phyloP scores from a whole-genome alignment of 2,888 invertebrate species.

The Orthosia gracilis region DNA sequence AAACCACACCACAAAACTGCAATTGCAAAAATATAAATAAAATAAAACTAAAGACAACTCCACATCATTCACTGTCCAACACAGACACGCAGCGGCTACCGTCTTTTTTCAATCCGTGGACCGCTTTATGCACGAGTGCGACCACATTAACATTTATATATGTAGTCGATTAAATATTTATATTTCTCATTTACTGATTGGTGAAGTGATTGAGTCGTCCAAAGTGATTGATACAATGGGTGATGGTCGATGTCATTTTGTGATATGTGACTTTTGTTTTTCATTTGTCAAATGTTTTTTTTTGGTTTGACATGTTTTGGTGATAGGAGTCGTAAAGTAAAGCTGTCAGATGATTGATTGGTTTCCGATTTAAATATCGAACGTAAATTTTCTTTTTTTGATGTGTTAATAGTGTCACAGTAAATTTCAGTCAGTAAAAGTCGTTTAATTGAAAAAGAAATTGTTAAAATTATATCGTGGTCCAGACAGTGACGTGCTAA shows the following conservation, averaged over 20 bases:
- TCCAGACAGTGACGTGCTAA: background rate
- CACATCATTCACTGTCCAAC: slow-evolving; percentile 82
- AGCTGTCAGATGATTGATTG: slow-evolving; percentile 38
- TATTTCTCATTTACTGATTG: slow-evolving; percentile 79
- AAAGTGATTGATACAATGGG: slow-evolving; percentile 75
- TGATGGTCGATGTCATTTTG: slow-evolving; percentile 53
- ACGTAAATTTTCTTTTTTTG: slow-evolving; percentile 2
- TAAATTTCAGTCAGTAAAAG: background rate
- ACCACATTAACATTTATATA: slow-evolving; percentile 85
- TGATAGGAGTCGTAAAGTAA: slow-evolving; percentile 8
- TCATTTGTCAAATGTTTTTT: slow-evolving; percentile 33
- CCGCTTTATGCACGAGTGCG: slow-evolving; percentile 83
- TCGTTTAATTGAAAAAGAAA: background rate
- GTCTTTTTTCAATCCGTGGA: slow-evolving; percentile 81
- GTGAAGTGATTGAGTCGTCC: slow-evolving; percentile 83
- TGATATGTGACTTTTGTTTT: slow-evolving; percentile 42
- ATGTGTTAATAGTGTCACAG: slow-evolving; percentile 10
- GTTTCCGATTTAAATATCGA: slow-evolving; percentile 24
- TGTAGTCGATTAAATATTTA: slow-evolving; percentile 80
- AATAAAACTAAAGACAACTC: slow-evolving; percentile 76
- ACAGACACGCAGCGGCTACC: slow-evolving; percentile 85
- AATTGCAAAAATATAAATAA: slow-evolving; percentile 67
- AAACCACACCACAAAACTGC: slow-evolving; percentile 35
- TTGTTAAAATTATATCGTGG: background rate
- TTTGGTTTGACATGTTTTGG: slow-evolving; percentile 40